Percentiles rank a stretch among this genome's conserved stretches.
Evolutionary conservation across 2,113 vertebrate species (phyloP).

Genomic region (Tachuris rubrigastra): DNA sequence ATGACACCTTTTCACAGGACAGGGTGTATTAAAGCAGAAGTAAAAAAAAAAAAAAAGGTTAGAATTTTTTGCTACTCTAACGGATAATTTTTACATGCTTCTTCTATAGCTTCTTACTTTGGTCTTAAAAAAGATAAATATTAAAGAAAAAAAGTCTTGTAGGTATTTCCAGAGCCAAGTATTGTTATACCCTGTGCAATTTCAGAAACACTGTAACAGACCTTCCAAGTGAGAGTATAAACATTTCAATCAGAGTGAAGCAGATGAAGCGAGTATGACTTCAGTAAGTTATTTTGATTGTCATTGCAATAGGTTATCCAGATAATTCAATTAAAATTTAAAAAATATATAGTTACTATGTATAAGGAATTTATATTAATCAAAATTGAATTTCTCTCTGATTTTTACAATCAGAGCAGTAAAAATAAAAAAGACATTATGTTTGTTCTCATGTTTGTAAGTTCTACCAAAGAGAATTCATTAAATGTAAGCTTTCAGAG

Average conservation of each 20-base stretch:
- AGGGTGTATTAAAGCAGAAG: neutral
- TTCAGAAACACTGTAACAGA: neutral
- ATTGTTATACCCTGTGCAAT: neutral
- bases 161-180: neutral
- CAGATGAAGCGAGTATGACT: neutral
- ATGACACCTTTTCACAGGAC: neutral
- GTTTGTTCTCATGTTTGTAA: neutral
- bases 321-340: neutral
- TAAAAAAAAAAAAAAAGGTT: neutral
- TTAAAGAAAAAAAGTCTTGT: neutral
- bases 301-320: neutral
- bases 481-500: neutral
- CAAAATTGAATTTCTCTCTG: neutral
- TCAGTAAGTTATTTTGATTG: neutral
- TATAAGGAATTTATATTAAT: neutral
- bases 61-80: constrained; percentile 4
- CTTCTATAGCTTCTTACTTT: neutral
- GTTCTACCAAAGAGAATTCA: neutral
- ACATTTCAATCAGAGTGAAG: neutral
- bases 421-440: neutral
- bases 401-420: neutral
- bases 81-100: neutral
- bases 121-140: neutral
- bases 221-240: neutral
- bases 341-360: neutral